Conservation (phyloP, 2,797 vertebrate genomes). For the Leuciscus waleckii region DNA sequence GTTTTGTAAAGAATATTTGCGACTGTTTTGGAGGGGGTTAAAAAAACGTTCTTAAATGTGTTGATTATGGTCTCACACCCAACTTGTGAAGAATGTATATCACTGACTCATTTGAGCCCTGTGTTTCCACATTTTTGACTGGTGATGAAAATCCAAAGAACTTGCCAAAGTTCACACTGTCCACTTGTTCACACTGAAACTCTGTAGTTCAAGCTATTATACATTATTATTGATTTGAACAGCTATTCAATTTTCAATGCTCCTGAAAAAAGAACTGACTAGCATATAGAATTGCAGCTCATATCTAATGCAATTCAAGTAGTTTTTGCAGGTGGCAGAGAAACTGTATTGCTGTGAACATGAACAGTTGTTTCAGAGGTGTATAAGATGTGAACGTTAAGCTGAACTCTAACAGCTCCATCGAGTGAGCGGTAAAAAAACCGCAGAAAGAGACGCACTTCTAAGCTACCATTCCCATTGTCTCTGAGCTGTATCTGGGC, state of each 20-base stretch:
- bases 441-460: not conserved
- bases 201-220: not conserved
- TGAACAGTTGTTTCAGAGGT: not conserved
- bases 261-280: not conserved
- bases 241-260: not conserved
- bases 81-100: not conserved
- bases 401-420: not conserved
- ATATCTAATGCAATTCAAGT: not conserved
- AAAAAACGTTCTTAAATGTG: not conserved
- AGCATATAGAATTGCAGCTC: not conserved
- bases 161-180: not conserved
- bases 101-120: not conserved
- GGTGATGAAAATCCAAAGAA: not conserved
- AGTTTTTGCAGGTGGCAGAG: not conserved
- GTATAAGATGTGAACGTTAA: not conserved
- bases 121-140: not conserved
- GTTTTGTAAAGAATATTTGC: too few relatives aligned
- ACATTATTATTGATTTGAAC: not conserved
- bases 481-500: conserved; percentile 1
- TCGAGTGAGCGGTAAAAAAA: not conserved
- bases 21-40: not conserved
- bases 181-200: not conserved
- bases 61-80: too few relatives aligned
- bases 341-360: not conserved
- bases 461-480: not conserved